These are phyloP conservation scores for Yponomeuta plumbellus DNA, from an alignment of 2,888 invertebrate species.

Conservation along the genomic window DNA sequence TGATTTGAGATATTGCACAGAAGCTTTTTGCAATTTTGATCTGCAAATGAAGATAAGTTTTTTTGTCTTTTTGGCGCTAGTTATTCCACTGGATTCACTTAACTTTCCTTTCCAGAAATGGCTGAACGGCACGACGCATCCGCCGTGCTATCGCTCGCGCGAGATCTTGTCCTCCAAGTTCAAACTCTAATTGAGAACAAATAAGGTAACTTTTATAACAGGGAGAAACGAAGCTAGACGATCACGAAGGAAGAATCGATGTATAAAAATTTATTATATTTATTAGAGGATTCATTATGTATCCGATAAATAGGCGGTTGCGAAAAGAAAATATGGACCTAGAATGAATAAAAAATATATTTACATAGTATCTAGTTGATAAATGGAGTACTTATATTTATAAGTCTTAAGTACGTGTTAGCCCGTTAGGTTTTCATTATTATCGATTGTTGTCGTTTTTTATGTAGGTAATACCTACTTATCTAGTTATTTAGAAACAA, in stretches of 20 bases:
- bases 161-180: conserved; percentile 91
- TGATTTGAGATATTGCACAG: no score
- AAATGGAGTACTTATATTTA: no score
- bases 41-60: no score
- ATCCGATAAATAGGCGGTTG: not conserved
- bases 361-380: not conserved
- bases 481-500: not conserved
- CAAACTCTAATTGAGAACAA: conserved; percentile 96
- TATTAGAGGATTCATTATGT: not conserved
- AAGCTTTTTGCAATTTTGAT: no score
- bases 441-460: not conserved
- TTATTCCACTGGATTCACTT: not conserved
- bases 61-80: no score
- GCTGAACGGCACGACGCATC: conserved; percentile 94
- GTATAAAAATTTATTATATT: conserved; percentile 1
- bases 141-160: conserved; percentile 87
- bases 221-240: not conserved
- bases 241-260: not conserved
- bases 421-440: not conserved
- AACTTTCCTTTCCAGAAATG: conserved; percentile 85
- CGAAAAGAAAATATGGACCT: not conserved
- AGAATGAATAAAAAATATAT: not conserved
- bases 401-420: no score
- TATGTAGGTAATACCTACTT: not conserved
- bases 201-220: conserved; percentile 58